phyloP scores from a whole-genome alignment of 2,888 invertebrate species.

The Sinhomidia bicolor region DNA sequence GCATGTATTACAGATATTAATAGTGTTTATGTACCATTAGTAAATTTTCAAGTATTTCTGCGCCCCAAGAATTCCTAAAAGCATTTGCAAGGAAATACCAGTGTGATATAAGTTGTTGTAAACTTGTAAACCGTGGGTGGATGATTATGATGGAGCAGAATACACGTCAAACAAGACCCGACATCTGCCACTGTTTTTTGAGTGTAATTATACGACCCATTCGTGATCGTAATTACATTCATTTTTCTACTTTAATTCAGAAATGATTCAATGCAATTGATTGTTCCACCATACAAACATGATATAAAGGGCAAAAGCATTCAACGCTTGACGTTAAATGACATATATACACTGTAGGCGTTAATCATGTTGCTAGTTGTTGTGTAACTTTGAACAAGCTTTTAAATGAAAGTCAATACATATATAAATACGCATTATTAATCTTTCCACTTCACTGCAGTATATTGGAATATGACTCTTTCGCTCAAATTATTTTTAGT shows the following conservation, averaged over 20 bases:
- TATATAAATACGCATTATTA: too few relatives aligned
- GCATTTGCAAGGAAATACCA: not conserved
- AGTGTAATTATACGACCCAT: conserved; percentile 30
- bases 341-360: too few relatives aligned
- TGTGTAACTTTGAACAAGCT: too few relatives aligned
- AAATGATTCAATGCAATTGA: conserved; percentile 21
- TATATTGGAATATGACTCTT: too few relatives aligned
- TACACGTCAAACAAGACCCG: conserved; percentile 6
- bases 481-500: too few relatives aligned
- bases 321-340: not conserved
- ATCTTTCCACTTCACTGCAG: too few relatives aligned
- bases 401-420: too few relatives aligned
- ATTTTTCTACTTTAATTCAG: conserved; percentile 52
- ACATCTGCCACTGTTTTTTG: conserved; percentile 42
- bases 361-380: too few relatives aligned
- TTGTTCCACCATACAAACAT: not conserved
- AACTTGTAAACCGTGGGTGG: not conserved
- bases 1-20: not conserved
- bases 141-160: conserved; percentile 12
- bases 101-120: not conserved
- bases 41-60: not conserved
- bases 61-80: conserved; percentile 21
- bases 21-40: conserved; percentile 2
- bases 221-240: conserved; percentile 45
- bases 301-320: not conserved